phyloP scores from a whole-genome alignment of 2,113 vertebrate genomes.

The Otolemur garnettii region DNA sequence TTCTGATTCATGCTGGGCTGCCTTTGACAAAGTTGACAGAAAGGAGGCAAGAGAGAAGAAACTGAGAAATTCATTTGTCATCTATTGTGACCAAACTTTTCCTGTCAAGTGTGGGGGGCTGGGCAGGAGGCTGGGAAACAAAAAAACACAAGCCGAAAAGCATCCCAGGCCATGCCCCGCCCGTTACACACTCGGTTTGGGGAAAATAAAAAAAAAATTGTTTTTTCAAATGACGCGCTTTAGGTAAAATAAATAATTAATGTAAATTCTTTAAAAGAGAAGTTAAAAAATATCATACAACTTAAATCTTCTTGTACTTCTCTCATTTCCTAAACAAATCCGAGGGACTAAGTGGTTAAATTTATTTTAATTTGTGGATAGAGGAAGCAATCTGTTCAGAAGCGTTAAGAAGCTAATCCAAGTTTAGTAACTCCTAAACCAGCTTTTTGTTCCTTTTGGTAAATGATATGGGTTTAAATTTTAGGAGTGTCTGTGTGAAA shows the following conservation, averaged over 20 bases:
- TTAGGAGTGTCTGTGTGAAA: neutral
- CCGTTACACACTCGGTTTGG: neutral
- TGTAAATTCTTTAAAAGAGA: slow-evolving; percentile 32
- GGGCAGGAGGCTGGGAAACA: neutral
- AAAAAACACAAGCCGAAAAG: neutral
- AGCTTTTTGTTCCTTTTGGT: neutral
- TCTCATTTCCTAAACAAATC: slow-evolving; percentile 14
- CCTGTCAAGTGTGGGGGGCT: neutral
- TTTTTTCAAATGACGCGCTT: neutral
- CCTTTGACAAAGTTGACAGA: neutral
- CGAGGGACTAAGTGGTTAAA: neutral
- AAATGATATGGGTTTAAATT: neutral
- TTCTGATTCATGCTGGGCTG: neutral
- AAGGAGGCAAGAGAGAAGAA: neutral
- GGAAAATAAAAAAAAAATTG: neutral
- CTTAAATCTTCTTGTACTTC: neutral
- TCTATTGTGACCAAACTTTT: neutral
- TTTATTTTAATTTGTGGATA: neutral
- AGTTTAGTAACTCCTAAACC: neutral
- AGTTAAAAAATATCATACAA: neutral
- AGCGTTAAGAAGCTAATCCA: neutral
- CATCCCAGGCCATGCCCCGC: neutral
- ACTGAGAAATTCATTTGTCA: neutral
- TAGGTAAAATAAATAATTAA: neutral
- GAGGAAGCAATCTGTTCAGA: neutral